Percentiles rank a stretch among this genome's conserved stretches.
These are phyloP conservation scores for Drosophila chauvacae DNA, from an alignment of 1,140 invertebrate species.

Conservation along the genomic window DNA sequence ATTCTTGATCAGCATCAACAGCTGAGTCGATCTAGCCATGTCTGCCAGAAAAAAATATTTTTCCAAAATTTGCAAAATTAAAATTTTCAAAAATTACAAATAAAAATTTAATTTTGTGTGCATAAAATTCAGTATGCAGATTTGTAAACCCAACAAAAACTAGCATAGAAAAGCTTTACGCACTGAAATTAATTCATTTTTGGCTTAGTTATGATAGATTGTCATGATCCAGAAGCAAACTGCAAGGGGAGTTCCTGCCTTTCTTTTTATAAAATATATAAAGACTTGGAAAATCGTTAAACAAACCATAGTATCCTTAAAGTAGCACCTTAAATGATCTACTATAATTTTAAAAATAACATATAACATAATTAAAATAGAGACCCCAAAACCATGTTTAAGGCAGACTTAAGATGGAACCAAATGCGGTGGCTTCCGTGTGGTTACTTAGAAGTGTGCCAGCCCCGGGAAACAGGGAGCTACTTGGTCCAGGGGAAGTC, in stretches of 20 bases:
- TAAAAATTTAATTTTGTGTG: no score
- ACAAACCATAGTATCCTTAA: not conserved
- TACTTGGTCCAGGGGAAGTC: not conserved
- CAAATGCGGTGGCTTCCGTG: conserved; percentile 1
- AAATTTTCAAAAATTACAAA: no score
- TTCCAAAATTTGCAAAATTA: no score
- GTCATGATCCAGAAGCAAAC: not conserved
- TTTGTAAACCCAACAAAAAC: not conserved
- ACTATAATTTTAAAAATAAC: not conserved
- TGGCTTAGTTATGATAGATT: not conserved
- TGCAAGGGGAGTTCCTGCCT: not conserved
- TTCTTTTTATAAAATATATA: not conserved
- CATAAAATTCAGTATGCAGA: not conserved
- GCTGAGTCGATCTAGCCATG: no score
- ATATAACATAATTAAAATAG: not conserved
- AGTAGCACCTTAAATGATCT: not conserved
- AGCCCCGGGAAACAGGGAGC: not conserved
- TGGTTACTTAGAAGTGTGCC: not conserved
- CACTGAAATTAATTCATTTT: not conserved
- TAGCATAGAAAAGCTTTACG: not conserved
- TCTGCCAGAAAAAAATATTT: no score
- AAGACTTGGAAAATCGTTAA: not conserved
- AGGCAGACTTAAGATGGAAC: not conserved
- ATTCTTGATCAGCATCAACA: no score
- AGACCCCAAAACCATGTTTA: not conserved